Conservation (phyloP, 2,888 invertebrate genomes). For the Idaea aversata region DNA sequence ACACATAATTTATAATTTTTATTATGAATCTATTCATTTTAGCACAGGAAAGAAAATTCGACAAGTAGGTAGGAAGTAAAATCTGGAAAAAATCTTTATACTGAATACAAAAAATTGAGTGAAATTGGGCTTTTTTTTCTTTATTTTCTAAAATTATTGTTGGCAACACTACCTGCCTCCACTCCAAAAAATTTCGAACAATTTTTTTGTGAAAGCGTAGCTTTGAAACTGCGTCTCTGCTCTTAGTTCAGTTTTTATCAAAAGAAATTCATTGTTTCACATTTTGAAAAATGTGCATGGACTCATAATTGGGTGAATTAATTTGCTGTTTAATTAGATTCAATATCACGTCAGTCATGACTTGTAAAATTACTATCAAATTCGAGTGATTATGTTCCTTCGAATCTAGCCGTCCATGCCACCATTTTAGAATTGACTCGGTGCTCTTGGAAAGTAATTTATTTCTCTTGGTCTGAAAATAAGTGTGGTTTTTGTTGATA, state of each 20-base stretch:
- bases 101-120: no score
- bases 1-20: no score
- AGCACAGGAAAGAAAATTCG: no score
- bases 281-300: conserved; percentile 72
- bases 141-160: not conserved
- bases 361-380: conserved; percentile 45
- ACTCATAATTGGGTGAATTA: conserved; percentile 72
- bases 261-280: conserved; percentile 40
- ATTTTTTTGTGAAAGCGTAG: conserved; percentile 73
- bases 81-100: no score
- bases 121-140: not conserved
- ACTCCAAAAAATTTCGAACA: not conserved
- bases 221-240: conserved; percentile 63
- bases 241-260: conserved; percentile 50
- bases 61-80: no score
- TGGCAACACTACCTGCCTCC: not conserved
- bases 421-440: conserved; percentile 76
- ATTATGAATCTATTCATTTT: no score
- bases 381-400: conserved; percentile 59
- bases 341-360: conserved; percentile 30
- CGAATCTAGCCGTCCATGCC: conserved; percentile 75
- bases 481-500: conserved; percentile 26
- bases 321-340: conserved; percentile 36
- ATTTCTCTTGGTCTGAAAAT: conserved; percentile 44
- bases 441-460: conserved; percentile 58